Evolutionary conservation across 2,888 invertebrate genomes (phyloP).

Genomic region (Lycaena phlaeas): DNA sequence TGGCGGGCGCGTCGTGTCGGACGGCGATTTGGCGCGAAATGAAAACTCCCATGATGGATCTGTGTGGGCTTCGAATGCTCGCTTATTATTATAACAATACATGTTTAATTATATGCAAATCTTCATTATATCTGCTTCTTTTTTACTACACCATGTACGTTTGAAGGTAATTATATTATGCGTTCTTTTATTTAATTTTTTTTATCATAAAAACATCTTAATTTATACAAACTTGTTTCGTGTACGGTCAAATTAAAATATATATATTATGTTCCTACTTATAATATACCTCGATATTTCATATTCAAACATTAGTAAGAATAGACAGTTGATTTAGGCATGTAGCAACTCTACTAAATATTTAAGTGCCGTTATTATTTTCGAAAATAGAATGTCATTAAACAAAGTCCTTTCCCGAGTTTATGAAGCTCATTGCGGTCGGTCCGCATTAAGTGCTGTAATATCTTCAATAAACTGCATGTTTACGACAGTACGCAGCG

Average conservation of each 20-base stretch:
- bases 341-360: no score
- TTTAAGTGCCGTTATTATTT: constrained; percentile 8
- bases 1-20: constrained; percentile 52
- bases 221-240: no score
- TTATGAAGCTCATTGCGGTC: constrained; percentile 29
- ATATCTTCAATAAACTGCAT: constrained; percentile 32
- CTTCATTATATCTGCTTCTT: no score
- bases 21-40: constrained; percentile 60
- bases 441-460: constrained; percentile 32
- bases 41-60: constrained; percentile 62
- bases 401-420: constrained; percentile 20
- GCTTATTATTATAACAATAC: constrained; percentile 14
- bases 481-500: constrained; percentile 52
- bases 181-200: no score
- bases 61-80: constrained; percentile 24
- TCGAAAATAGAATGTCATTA: constrained; percentile 8
- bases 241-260: no score
- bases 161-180: no score
- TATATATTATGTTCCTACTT: no score
- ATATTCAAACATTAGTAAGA: no score
- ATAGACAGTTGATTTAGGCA: no score
- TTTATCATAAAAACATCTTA: no score
- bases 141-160: no score
- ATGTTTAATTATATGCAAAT: constrained; percentile 10
- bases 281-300: no score